A percentile compares a stretch with the other conserved stretches of the same genome.
These are phyloP conservation scores for Spodoptera littoralis DNA, from an alignment of 2,888 invertebrate genomes.

Conservation along the genomic window DNA sequence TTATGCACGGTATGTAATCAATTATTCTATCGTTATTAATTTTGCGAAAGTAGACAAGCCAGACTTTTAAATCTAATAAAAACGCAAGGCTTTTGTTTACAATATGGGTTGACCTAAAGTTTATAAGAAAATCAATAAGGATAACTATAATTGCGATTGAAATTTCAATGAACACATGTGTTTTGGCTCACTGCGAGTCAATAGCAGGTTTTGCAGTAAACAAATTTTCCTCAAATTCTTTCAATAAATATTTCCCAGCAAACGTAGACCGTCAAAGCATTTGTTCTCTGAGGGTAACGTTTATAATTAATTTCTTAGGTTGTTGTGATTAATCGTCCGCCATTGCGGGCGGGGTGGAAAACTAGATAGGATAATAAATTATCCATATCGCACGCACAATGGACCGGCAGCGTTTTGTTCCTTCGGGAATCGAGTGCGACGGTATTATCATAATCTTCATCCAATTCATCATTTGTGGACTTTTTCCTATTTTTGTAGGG, in stretches of 20 bases:
- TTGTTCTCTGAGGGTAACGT: slow-evolving; percentile 38
- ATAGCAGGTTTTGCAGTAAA: not conserved
- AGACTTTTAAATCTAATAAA: too few relatives aligned
- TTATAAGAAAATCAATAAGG: too few relatives aligned
- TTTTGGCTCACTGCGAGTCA: too few relatives aligned
- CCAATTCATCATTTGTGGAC: slow-evolving; percentile 63
- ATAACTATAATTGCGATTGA: too few relatives aligned
- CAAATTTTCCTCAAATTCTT: slow-evolving; percentile 10
- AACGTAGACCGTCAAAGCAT: slow-evolving; percentile 33
- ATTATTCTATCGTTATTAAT: too few relatives aligned
- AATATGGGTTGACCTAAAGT: too few relatives aligned
- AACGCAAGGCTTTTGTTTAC: too few relatives aligned
- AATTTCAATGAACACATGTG: too few relatives aligned
- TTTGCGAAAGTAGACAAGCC: too few relatives aligned
- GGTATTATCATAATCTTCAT: slow-evolving; percentile 58
- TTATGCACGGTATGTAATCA: too few relatives aligned
- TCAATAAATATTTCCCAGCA: slow-evolving; percentile 3
- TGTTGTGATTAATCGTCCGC: slow-evolving; percentile 60
- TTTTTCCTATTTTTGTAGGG: slow-evolving; percentile 46
- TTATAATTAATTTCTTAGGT: slow-evolving; percentile 61
- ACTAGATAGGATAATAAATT: slow-evolving; percentile 56
- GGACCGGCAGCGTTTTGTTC: slow-evolving; percentile 59
- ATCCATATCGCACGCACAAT: slow-evolving; percentile 59
- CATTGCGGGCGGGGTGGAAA: slow-evolving; percentile 28
- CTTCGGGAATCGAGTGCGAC: slow-evolving; percentile 53